phyloP scores from a whole-genome alignment of 1,140 invertebrate species.

The Saxidomus purpurata region DNA sequence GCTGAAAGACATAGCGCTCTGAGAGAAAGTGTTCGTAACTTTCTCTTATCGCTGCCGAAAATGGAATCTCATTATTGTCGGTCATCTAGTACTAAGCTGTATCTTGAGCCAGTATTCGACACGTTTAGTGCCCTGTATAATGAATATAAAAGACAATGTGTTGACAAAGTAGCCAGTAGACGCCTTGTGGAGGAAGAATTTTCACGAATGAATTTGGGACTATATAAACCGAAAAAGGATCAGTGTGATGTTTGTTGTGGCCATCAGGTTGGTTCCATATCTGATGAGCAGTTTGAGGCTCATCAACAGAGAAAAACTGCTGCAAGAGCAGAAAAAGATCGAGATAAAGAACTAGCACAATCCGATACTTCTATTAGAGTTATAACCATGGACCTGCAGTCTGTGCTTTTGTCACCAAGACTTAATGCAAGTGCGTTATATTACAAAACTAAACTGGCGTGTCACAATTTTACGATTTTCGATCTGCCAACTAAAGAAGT shows the following conservation, averaged over 20 bases:
- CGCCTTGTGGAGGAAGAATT: not conserved
- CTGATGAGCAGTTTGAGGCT: not conserved
- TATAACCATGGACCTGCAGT: slow-evolving; percentile 48
- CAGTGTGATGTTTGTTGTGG: slow-evolving; percentile 54
- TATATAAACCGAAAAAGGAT: slow-evolving; percentile 52
- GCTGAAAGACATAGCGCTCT: not conserved
- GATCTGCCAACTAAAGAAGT: slow-evolving; percentile 8
- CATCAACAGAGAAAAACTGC: slow-evolving; percentile 27
- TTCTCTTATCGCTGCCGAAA: slow-evolving; percentile 12
- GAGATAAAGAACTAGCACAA: slow-evolving; percentile 28
- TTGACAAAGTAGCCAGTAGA: not conserved
- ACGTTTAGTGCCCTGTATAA: slow-evolving; percentile 12
- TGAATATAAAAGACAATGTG: not conserved
- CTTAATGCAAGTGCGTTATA: slow-evolving; percentile 51
- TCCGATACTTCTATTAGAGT: not conserved
- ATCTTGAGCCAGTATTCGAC: slow-evolving; percentile 29
- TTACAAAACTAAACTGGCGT: slow-evolving; percentile 57
- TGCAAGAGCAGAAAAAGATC: slow-evolving; percentile 27
- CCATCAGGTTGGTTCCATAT: slow-evolving; percentile 23
- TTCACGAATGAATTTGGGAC: slow-evolving; percentile 13
- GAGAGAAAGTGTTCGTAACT: not conserved
- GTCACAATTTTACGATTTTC: slow-evolving; percentile 55
- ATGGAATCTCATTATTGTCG: slow-evolving; percentile 27
- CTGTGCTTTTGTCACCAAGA: slow-evolving; percentile 31
- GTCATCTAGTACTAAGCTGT: not conserved